phyloP scores from a whole-genome alignment of 2,888 invertebrate species.

The Entomobrya proxima region DNA sequence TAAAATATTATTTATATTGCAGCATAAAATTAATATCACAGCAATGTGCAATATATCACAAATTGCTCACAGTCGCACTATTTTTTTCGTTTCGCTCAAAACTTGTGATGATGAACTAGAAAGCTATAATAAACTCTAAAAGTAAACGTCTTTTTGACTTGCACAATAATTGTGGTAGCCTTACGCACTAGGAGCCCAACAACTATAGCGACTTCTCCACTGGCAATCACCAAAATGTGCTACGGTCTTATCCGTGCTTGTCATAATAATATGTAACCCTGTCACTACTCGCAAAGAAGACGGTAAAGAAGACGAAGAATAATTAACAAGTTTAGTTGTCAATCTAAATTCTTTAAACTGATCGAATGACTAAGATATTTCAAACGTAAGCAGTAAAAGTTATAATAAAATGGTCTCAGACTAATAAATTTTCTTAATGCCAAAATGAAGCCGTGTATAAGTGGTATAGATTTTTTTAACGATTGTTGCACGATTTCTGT shows the following conservation, averaged over 20 bases:
- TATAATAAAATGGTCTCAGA: conserved; percentile 13
- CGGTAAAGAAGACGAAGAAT: not conserved
- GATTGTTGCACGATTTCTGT: not conserved
- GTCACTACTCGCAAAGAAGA: no score
- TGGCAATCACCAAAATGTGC: not conserved
- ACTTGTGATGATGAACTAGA: conserved; percentile 12
- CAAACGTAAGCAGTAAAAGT: conserved; percentile 7
- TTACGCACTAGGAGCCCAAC: not conserved
- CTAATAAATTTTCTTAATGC: conserved; percentile 12
- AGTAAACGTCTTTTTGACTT: not conserved
- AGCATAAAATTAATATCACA: not conserved
- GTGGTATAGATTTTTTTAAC: not conserved
- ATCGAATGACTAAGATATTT: conserved; percentile 36
- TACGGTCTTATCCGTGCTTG: not conserved
- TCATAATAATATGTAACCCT: not conserved
- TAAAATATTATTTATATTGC: not conserved
- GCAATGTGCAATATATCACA: conserved; percentile 31
- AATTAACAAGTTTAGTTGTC: conserved; percentile 30
- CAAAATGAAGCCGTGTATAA: not conserved
- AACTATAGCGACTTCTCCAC: not conserved
- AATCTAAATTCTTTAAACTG: not conserved
- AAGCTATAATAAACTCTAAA: conserved; percentile 20
- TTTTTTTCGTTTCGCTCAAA: not conserved
- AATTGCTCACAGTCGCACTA: conserved; percentile 8
- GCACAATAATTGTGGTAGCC: not conserved